These are phyloP conservation scores for Drosophila affinis DNA, from an alignment of 2,888 invertebrate species.

Conservation along the genomic window DNA sequence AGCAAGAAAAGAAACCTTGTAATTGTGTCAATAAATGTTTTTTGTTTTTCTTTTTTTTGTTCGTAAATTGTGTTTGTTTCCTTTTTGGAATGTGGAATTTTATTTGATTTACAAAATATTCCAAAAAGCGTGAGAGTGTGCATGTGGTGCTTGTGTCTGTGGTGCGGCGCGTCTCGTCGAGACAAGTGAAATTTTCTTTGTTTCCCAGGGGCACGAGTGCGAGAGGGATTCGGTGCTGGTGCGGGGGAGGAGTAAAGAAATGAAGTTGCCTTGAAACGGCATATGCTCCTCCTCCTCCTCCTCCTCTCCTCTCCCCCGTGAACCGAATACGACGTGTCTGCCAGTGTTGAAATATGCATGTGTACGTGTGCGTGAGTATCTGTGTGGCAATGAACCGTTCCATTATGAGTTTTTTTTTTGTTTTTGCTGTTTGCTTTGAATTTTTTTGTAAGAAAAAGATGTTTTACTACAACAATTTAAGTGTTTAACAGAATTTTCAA, in stretches of 20 bases:
- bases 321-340: slow-evolving; percentile 13
- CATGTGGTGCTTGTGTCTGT: slow-evolving; percentile 26
- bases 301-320: slow-evolving; percentile 13
- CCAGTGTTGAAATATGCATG: slow-evolving; percentile 16
- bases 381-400: slow-evolving; percentile 53
- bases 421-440: slow-evolving; percentile 39
- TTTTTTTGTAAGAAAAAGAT: slow-evolving; percentile 30
- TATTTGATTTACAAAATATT: slow-evolving; percentile 9
- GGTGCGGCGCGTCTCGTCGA: slow-evolving; percentile 40
- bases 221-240: slow-evolving; percentile 29
- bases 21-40: slow-evolving; percentile 58
- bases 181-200: slow-evolving; percentile 77
- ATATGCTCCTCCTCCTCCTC: slow-evolving; percentile 23
- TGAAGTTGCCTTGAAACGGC: slow-evolving; percentile 68
- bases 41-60: slow-evolving; percentile 24
- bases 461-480: slow-evolving; percentile 1
- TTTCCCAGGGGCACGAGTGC: slow-evolving; percentile 48
- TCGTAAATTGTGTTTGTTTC: slow-evolving; percentile 62
- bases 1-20: slow-evolving; percentile 49
- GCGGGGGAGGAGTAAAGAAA: slow-evolving; percentile 54
- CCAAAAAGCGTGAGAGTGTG: slow-evolving; percentile 3
- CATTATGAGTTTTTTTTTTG: not conserved
- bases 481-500: not conserved
- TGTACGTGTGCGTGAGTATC: slow-evolving; percentile 27
- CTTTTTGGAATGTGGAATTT: slow-evolving; percentile 33